phyloP scores from a whole-genome alignment of 2,113 vertebrate species.

The Macquaria australasica region DNA sequence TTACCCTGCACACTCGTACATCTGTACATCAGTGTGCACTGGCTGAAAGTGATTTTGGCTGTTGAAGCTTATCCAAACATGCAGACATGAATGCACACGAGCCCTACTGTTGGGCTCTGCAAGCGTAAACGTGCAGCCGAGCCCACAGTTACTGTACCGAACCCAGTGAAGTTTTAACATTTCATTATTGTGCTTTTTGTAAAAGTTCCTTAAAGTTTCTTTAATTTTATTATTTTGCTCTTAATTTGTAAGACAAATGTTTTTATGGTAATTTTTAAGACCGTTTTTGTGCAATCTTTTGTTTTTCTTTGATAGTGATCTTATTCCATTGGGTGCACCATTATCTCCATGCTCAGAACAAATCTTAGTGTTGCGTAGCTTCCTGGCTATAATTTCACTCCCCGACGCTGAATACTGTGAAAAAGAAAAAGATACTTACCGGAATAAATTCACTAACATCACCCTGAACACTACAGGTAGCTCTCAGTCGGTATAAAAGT shows the following conservation, averaged over 20 bases:
- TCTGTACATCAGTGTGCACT: conserved; percentile 1
- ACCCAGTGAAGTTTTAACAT: conserved; percentile 67
- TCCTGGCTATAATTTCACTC: conserved; percentile 39
- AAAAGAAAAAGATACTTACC: not conserved
- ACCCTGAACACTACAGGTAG: conserved; percentile 66
- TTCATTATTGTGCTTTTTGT: conserved; percentile 86
- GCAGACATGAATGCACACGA: not conserved
- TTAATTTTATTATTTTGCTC: conserved; percentile 74
- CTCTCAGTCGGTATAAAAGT: conserved; percentile 49
- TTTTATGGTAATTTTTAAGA: conserved; percentile 81
- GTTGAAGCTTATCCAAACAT: conserved; percentile 7
- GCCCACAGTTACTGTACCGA: conserved; percentile 50
- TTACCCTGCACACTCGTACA: not conserved
- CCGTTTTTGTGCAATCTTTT: conserved; percentile 82
- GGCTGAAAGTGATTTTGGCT: conserved; percentile 53
- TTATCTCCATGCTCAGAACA: conserved; percentile 59
- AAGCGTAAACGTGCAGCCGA: conserved; percentile 17
- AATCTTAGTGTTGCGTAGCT: conserved; percentile 58
- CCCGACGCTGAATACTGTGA: conserved; percentile 72
- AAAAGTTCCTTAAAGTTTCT: conserved; percentile 79
- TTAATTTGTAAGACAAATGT: conserved; percentile 81
- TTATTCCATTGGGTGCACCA: conserved; percentile 53
- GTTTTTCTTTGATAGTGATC: conserved; percentile 46
- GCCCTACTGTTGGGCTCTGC: conserved; percentile 25
- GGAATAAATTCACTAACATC: conserved; percentile 48